Base-by-base conservation (phyloP, 2,888 invertebrate genomes). In the Eupeodes luniger region DNA sequence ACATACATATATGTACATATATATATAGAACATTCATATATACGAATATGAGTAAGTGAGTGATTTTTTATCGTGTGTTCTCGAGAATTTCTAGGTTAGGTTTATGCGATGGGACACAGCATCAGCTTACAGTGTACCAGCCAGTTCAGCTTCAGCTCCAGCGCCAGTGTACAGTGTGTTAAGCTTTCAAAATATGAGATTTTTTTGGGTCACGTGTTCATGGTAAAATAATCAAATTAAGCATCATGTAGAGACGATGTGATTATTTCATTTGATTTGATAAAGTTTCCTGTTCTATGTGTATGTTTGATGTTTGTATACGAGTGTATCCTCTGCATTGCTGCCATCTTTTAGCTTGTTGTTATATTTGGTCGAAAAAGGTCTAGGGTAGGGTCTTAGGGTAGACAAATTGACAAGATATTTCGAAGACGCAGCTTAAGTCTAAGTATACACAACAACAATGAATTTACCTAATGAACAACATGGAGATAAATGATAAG, bases 171-270 rank as follows among this genome's bases (percentile, higher is more conserved):
- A 62, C 12, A 55, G 36, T n/a, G 55, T 70, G 51, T 70, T 55
- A 70, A 66, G 66, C 36, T 53, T n/a, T 16, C 16, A n/a, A 69
- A 69, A 69, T 69, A 69, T 53, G 57, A 47, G 47, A 59, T 34
- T 19, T 27, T n/a, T 69, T 36, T n/a, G n/a, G 59, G 47, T 74
- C 59, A 74, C 57, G 74, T 74, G 47, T 57, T 59, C 27, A 34
- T 59, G 34, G 74, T 74, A 47, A 59, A 40, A 59, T 47, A 47
- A 61, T 74, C 74, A 59, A 57, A 74, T 74, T 74, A 74, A 61
- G 59, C 19, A 61, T 36, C 47, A 59, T 66, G 66, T 36, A 49
- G 47, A 67, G 51, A 67, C 55, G 55, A 57, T 72, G 49, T 67
- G 67, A 67, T 67, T 67, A 67, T 51, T 67, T 51, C 34, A 51